phyloP scores from a whole-genome alignment of 1,140 invertebrate genomes.

The Drosophila funebris region DNA sequence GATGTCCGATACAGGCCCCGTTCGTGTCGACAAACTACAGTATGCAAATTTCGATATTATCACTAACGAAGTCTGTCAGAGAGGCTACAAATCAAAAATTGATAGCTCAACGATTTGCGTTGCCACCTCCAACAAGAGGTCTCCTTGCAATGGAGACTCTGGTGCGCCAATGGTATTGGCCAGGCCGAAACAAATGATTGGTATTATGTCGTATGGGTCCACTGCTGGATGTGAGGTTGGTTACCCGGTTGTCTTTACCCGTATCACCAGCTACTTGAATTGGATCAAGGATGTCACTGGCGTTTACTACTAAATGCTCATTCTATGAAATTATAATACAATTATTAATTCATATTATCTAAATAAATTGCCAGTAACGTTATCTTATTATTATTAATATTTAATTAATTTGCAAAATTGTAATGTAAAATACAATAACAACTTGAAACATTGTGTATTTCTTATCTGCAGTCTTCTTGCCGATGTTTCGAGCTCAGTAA shows the following conservation, averaged over 20 bases:
- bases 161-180: conserved; percentile 84
- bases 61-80: conserved; percentile 19
- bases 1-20: conserved; percentile 28
- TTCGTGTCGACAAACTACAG: conserved; percentile 27
- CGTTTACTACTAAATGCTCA: conserved; percentile 29
- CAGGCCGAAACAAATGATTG: conserved; percentile 64
- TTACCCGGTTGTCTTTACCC: conserved; percentile 84
- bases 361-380: no score
- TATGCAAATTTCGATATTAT: conserved; percentile 30
- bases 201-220: conserved; percentile 85
- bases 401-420: no score
- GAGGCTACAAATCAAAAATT: conserved; percentile 50
- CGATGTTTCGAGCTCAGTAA: no score
- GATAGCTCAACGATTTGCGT: no score
- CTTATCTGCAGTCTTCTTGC: no score
- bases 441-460: no score
- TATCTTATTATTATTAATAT: no score
- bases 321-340: no score
- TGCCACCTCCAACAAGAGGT: conserved; percentile 27
- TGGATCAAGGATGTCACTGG: conserved; percentile 84
- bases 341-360: no score
- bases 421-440: no score
- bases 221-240: conserved; percentile 84
- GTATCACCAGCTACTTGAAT: conserved; percentile 84
- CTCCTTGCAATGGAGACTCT: conserved; percentile 84